A percentile compares a stretch with the other conserved stretches of the same genome.
Conservation (phyloP, 2,113 vertebrate genomes). For the Sylvilagus bachmani region DNA sequence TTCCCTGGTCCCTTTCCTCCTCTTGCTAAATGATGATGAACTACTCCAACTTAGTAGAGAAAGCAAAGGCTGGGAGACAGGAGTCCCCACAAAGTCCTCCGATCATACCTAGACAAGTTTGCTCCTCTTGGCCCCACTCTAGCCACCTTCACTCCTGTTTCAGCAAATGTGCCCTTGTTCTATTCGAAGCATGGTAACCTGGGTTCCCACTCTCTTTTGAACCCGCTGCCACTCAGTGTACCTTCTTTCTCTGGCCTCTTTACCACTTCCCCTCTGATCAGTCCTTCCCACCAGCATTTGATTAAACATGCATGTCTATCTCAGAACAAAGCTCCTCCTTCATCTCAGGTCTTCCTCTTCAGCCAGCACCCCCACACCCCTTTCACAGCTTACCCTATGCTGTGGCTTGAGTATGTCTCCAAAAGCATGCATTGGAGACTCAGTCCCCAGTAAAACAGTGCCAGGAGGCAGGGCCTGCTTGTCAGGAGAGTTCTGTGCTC, state of each 20-base stretch:
- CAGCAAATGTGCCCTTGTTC: background rate
- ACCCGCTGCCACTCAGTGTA: background rate
- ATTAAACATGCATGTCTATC: background rate
- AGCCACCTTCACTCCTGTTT: background rate
- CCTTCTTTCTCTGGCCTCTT: background rate
- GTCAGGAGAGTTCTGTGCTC: background rate
- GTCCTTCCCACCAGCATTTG: background rate
- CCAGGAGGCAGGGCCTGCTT: background rate
- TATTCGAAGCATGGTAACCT: background rate
- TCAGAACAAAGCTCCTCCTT: slow-evolving; percentile 4
- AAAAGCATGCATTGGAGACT: background rate
- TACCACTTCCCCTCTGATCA: background rate
- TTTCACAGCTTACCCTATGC: background rate
- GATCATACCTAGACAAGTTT: background rate
- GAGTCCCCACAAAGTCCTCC: background rate
- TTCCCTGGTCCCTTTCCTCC: background rate
- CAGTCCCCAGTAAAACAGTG: background rate
- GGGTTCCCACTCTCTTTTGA: background rate
- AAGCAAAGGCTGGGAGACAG: background rate
- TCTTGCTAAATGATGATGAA: background rate
- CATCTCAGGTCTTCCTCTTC: background rate
- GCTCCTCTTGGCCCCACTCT: background rate
- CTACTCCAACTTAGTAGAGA: background rate
- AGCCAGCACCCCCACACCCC: background rate
- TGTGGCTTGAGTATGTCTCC: background rate